These are phyloP conservation scores for Sorex fumeus DNA, from an alignment of 2,113 vertebrate genomes.

Conservation along the genomic window DNA sequence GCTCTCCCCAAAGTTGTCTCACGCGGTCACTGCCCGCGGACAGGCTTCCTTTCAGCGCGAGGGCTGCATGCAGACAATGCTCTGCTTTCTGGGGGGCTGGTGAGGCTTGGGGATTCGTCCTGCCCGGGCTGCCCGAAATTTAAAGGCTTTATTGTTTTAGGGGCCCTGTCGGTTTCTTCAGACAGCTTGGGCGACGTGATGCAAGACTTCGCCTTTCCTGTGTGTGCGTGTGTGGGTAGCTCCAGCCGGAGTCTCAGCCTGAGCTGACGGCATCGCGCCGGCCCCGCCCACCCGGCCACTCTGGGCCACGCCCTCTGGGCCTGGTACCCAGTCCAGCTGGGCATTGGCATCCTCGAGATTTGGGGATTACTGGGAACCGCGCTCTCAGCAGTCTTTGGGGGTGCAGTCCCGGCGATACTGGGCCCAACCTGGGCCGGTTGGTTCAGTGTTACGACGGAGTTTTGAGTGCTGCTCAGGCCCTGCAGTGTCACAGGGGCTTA, in stretches of 20 bases:
- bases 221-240: neutral
- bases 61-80: constrained; percentile 66
- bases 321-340: neutral
- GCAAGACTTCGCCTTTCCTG: constrained; percentile 15
- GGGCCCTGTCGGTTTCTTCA: constrained; percentile 41
- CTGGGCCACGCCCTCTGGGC: too few species aligned
- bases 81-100: constrained; percentile 69
- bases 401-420: too few species aligned
- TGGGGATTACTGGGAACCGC: too few species aligned
- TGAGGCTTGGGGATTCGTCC: constrained; percentile 37
- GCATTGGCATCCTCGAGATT: neutral
- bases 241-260: too few species aligned
- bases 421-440: too few species aligned
- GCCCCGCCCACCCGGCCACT: too few species aligned
- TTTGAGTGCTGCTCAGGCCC: too few species aligned
- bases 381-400: too few species aligned
- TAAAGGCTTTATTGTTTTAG: constrained; percentile 78
- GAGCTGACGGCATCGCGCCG: too few species aligned
- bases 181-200: constrained; percentile 54
- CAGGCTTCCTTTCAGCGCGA: constrained; percentile 75
- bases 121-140: constrained; percentile 39
- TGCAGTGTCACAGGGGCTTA: too few species aligned
- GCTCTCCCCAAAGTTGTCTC: constrained; percentile 82
- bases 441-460: too few species aligned
- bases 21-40: constrained; percentile 74